Base-by-base conservation (phyloP, 2,113 vertebrate genomes). In the Epinephelus moara region DNA sequence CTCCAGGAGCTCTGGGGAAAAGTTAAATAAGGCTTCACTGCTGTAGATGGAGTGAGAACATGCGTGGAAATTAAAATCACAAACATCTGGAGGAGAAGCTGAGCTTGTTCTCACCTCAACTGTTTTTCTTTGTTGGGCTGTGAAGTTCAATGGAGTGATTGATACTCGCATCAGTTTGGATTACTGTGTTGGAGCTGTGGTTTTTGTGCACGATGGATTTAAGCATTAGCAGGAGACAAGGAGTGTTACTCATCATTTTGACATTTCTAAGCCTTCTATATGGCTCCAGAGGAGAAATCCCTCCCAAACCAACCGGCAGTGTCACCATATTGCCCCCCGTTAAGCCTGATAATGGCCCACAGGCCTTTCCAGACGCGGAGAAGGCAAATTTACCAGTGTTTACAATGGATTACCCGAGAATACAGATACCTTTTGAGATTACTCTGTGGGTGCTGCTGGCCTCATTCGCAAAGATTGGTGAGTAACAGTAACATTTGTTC, bases 401-500 rank as follows among this genome's bases (percentile, higher is more conserved):
- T 91, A 96, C 96, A 4, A 92, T 98, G 93, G 93, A 99, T 88
- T 99, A 99, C 75, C 86, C 95, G 1, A 96, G 97, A 70, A 97
- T 99, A 90, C 97, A 99, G 86, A 95, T 99, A 23, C 98, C 98
- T 2, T 97, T 99, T 91, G 98, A 99, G 94, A 97, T 99, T 90
- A 99, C 98, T 7, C 93, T 99, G n/a, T 99, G 98, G 98, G 96
- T 99, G 71, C 91, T 99, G 72, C 94, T 99, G 82, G 98, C 98
- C 11, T 99, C 98, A 12, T 95, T 99, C 67, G 97, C 98, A 81
- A 99, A 99, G 93, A 98, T 99, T 73, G 98, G 98, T 99, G 93
- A 97, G 97, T 81, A 64, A 49, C 30, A 21, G 3, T 3, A 49
- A 45, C 11, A 53, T 9, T n/a, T 23, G 14, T 4, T 45, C 13